phyloP scores from a whole-genome alignment of 2,113 vertebrate genomes.

The Dissostichus mawsoni region DNA sequence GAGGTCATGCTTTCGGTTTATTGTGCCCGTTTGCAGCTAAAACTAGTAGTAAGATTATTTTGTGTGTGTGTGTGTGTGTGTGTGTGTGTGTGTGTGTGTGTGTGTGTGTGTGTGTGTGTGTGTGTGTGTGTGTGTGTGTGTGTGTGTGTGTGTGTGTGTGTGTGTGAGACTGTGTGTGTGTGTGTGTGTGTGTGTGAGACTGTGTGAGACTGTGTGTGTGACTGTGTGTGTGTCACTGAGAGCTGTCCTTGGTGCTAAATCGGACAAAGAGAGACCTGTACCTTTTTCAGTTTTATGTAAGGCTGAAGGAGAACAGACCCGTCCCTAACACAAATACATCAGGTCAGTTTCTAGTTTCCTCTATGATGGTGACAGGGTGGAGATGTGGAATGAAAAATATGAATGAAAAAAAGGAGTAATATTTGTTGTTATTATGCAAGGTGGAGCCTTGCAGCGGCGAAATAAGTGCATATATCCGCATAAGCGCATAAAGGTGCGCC shows the following conservation, averaged over 20 bases:
- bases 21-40: too few species aligned
- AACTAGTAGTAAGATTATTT: too few species aligned
- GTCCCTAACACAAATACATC: neutral
- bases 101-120: neutral
- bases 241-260: neutral
- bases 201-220: too few species aligned
- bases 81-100: neutral
- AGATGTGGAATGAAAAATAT: conserved; percentile 30
- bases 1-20: too few species aligned
- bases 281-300: neutral
- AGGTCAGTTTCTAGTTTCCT: neutral
- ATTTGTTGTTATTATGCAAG: too few species aligned
- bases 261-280: too few species aligned
- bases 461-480: too few species aligned
- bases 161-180: neutral
- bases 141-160: neutral
- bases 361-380: conserved; percentile 1
- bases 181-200: neutral
- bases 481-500: too few species aligned
- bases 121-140: too few species aligned
- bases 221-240: too few species aligned
- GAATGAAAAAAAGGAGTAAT: neutral
- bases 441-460: too few species aligned
- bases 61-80: neutral
- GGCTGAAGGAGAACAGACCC: too few species aligned